Evolutionary conservation across 2,113 vertebrate genomes (phyloP).

Genomic region (Melanocharis versteri): DNA sequence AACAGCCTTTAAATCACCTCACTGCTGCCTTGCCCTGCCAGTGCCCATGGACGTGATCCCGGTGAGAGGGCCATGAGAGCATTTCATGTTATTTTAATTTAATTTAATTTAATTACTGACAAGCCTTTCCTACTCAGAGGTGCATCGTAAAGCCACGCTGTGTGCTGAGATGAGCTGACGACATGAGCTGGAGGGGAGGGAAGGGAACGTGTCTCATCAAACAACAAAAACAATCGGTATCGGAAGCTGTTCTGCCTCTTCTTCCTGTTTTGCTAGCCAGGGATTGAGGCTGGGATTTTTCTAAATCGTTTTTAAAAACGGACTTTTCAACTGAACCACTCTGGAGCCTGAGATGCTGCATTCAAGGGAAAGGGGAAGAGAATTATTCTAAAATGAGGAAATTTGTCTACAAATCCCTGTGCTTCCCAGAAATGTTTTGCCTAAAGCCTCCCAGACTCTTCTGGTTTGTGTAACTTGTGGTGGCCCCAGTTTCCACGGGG

Average conservation of each 20-base stretch:
- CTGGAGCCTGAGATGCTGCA: background rate
- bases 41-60: rapidly evolving
- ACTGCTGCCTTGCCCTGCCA: rapidly evolving
- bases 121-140: background rate
- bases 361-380: too few species aligned
- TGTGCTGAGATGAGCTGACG: background rate
- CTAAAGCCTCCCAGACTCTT: rapidly evolving
- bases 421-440: background rate
- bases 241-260: background rate
- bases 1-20: background rate
- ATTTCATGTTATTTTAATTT: background rate
- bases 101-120: background rate
- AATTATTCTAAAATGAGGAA: background rate
- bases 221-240: background rate
- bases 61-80: background rate
- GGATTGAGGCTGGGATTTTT: background rate
- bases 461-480: background rate
- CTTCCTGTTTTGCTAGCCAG: background rate
- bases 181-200: background rate
- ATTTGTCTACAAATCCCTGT: background rate
- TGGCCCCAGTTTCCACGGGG: background rate
- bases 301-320: rapidly evolving
- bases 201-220: background rate
- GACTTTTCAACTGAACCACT: background rate
- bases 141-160: rapidly evolving